Evolutionary conservation across 2,888 invertebrate species (phyloP), one percentile per base, ranked within the genome.

Genomic region (Eupsilia transversa): DNA sequence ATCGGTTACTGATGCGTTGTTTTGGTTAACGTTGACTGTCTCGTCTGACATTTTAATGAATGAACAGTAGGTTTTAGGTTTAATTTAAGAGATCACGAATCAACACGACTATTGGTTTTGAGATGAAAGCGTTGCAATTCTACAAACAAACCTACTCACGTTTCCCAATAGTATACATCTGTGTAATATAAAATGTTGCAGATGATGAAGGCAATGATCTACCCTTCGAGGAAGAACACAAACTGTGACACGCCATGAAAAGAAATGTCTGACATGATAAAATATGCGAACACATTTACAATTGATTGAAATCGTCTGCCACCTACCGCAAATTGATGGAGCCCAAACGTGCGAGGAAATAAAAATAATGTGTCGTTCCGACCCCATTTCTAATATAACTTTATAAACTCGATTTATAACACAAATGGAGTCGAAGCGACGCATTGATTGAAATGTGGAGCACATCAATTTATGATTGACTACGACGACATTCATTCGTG

Each of bases 301-400:
- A 84, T 84, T 86, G 84, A 86, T 87, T 75, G 84, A 84, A 87
- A 86, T 87, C 78, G 80, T 86, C 84, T 80, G 72, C 77, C 77
- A 79, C 69, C 76, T 69, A 80, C 60, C 68, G 57, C 77, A 83
- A 76, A 84, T 87, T 80, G 86, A 87, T 87, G 82, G 76, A 77
- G 73, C 76, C 57, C 74, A 77, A 87, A 87, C 81, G 87, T 87
- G 87, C 72, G 86, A 77, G 77, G 69, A 79, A 85, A 85, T 85
- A 87, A 83, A 86, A 84, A 81, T 79, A 83, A 87, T 76, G 84
- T 78, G 74, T 71, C 75, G 71, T 73, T 69, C 73, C 87, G 72
- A 85, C 87, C 87, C 79, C 84, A 78, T 81, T 81, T 79, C 82
- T 85, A 81, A 87, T 85, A 87, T 77, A 87, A 87, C 86, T 87